A percentile compares a stretch with the other conserved stretches of the same genome.
phyloP scores from a whole-genome alignment of 2,888 invertebrate genomes.

The Hedya salicella region DNA sequence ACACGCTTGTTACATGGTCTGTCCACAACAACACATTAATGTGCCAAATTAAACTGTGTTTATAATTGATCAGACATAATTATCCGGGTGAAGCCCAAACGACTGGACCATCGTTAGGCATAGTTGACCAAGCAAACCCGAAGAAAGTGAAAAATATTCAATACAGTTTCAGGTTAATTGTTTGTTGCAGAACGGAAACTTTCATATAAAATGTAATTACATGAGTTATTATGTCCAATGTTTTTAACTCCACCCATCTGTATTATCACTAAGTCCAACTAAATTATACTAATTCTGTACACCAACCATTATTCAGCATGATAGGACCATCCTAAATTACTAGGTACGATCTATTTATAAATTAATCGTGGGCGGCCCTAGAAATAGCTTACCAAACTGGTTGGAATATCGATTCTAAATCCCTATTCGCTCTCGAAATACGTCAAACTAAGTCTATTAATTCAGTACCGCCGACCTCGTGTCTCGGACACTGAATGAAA shows the following conservation, averaged over 20 bases:
- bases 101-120: too few species aligned
- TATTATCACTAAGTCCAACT: not conserved
- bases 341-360: conserved; percentile 11
- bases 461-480: not conserved
- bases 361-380: conserved; percentile 7
- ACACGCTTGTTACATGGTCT: not conserved
- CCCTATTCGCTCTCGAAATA: conserved; percentile 1
- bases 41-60: conserved; percentile 4
- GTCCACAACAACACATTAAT: not conserved
- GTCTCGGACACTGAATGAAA: too few species aligned
- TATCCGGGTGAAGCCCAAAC: not conserved
- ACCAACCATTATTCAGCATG: not conserved
- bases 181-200: too few species aligned
- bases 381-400: not conserved
- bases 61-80: not conserved
- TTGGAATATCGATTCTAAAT: conserved; percentile 6
- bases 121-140: too few species aligned
- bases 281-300: not conserved
- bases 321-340: not conserved
- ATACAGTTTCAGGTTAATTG: too few species aligned
- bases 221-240: too few species aligned
- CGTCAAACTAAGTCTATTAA: not conserved
- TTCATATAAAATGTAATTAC: too few species aligned
- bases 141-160: too few species aligned
- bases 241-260: too few species aligned